These are phyloP conservation scores for Stichopus chloronotus DNA, from an alignment of 35 echinoderm and acorn worm genomes.

Conservation along the genomic window DNA sequence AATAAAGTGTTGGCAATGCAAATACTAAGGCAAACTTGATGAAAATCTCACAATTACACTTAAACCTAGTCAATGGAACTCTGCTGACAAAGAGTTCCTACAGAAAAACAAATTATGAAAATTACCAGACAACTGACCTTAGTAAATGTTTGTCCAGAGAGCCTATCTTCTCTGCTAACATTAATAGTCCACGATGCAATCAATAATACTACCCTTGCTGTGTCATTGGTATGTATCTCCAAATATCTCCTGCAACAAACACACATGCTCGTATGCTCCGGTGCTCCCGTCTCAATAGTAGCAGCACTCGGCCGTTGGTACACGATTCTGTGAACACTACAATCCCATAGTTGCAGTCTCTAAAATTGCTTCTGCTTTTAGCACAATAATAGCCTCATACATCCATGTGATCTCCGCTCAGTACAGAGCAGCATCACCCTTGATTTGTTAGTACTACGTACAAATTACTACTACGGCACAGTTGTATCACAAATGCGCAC, in stretches of 20 bases:
- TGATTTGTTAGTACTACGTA: too few species aligned
- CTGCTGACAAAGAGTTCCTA: neutral
- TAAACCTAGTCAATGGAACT: neutral
- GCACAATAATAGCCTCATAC: too few species aligned
- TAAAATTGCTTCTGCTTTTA: too few species aligned
- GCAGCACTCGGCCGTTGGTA: too few species aligned
- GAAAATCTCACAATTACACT: neutral
- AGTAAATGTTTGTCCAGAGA: neutral
- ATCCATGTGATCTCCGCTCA: too few species aligned
- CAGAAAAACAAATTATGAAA: neutral
- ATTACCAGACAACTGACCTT: neutral
- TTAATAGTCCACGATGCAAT: slow-evolving; percentile 10
- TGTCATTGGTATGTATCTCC: neutral
- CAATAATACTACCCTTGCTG: slow-evolving; percentile 25
- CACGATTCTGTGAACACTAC: too few species aligned
- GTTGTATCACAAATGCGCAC: too few species aligned
- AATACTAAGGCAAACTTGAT: neutral
- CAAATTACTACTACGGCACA: too few species aligned
- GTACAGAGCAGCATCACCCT: too few species aligned
- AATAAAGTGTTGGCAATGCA: too few species aligned
- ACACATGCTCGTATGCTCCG: neutral
- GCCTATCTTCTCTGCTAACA: neutral
- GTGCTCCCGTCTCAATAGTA: neutral
- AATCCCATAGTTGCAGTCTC: too few species aligned
- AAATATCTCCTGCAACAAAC: neutral